These are phyloP conservation scores for Drosophila pandora DNA, from an alignment of 1,140 invertebrate genomes.

Conservation along the genomic window DNA sequence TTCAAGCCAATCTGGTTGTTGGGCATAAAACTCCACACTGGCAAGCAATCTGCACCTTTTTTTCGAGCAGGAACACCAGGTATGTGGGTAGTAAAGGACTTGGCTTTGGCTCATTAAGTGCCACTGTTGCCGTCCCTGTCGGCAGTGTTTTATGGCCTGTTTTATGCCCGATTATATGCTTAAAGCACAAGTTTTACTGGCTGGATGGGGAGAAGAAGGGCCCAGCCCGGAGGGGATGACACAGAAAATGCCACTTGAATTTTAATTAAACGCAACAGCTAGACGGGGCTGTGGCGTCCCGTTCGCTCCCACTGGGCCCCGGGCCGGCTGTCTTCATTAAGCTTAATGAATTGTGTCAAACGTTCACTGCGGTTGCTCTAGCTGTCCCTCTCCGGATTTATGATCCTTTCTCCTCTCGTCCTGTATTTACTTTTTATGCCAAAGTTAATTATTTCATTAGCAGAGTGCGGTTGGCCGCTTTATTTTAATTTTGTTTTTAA, in stretches of 20 bases:
- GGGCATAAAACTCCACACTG: slow-evolving; percentile 15
- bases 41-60: slow-evolving; percentile 38
- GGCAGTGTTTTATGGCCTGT: slow-evolving; percentile 75
- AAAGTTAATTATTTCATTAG: slow-evolving; percentile 73
- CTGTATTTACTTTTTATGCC: slow-evolving; percentile 59
- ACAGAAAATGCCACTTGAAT: slow-evolving; percentile 81
- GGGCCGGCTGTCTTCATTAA: slow-evolving; percentile 66
- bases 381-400: slow-evolving; percentile 39
- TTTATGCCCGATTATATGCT: slow-evolving; percentile 81
- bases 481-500: slow-evolving; percentile 44
- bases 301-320: background rate
- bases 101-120: slow-evolving; percentile 33
- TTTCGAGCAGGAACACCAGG: slow-evolving; percentile 15
- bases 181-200: slow-evolving; percentile 68
- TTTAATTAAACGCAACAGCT: slow-evolving; percentile 82
- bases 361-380: slow-evolving; percentile 60
- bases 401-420: slow-evolving; percentile 22
- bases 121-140: slow-evolving; percentile 20
- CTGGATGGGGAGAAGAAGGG: slow-evolving; percentile 6
- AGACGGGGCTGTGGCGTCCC: slow-evolving; percentile 22
- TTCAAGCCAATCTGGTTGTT: slow-evolving; percentile 33
- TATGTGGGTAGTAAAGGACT: slow-evolving; percentile 4
- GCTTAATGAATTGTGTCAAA: slow-evolving; percentile 81
- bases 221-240: slow-evolving; percentile 38
- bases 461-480: slow-evolving; percentile 45